Evolutionary conservation across 2,113 vertebrate genomes (phyloP), one percentile per base, ranked within the genome.

Genomic region (Aythya baeri): DNA sequence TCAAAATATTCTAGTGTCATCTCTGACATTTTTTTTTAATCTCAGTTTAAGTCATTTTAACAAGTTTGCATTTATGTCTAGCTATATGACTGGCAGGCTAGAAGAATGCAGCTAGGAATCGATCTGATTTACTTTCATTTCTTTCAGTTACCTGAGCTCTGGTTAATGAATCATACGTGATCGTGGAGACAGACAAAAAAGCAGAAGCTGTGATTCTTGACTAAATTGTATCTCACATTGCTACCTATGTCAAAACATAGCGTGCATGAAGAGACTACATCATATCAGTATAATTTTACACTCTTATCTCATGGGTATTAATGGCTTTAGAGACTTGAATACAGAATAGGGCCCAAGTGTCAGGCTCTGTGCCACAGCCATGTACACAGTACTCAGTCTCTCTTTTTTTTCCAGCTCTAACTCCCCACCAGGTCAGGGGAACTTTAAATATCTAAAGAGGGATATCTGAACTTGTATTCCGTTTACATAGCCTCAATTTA

Each of bases 201-300:
- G 46, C 14, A 52, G 52, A 78, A 49, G 31, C 79, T 89, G 44
- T 73, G 9, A 11, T 82, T 86, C 43, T 83, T 46, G 27, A 13
- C 5, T 77, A 13, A 61, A 54, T 62, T 70, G 3, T 29, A 7
- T 55, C 13, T 95, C 3, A 6, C 0, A 0, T 59, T 41, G 14
- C 50, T 92, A 20, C 23, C 23, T 80, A 2, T 62, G 17, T 46
- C 27, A 75, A 86, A 59, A 41, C 17, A 43, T 2, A 55, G 5
- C 15, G 32, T 38, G 31, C 25, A 67, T 21, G 46, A 58, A 41
- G 34, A 9, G 9, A 38, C 4, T 2, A 4, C 20, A 17, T 41
- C 11, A 5, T 46, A n/a, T 43, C 3, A 13, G 7, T 72, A 11
- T 55, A 74, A 13, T 49, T 90, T 88, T 81, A 36, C 31, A 11